These are phyloP conservation scores for Macrotus californicus DNA, from an alignment of 2,113 vertebrate genomes.

Conservation along the genomic window DNA sequence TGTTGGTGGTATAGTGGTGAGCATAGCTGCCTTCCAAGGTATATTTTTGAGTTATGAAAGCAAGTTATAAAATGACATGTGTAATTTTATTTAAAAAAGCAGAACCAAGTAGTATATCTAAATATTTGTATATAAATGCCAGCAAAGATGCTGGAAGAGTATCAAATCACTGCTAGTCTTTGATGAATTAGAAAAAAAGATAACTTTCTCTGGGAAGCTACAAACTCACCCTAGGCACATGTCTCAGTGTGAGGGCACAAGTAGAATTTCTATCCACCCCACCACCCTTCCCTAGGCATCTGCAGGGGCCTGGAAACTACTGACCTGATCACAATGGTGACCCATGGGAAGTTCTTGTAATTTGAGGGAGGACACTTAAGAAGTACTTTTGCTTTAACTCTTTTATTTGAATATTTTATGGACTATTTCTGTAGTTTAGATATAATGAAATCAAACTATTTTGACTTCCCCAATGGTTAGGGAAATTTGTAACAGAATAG, in stretches of 20 bases:
- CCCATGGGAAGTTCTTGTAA: background rate
- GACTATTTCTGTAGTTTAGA: background rate
- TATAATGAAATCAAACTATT: background rate
- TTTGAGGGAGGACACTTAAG: background rate
- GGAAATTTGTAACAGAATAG: background rate
- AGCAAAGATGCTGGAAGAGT: background rate
- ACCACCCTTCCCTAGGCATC: background rate
- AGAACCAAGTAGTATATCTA: background rate
- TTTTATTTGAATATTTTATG: background rate
- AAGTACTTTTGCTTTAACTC: background rate
- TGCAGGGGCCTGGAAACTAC: background rate
- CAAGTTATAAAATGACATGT: background rate
- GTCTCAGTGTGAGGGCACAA: too few species aligned
- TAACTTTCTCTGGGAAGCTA: background rate
- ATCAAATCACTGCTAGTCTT: background rate
- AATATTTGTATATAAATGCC: background rate
- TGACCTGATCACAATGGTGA: background rate
- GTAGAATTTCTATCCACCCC: background rate
- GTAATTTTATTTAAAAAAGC: background rate
- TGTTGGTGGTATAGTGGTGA: conserved; percentile 85
- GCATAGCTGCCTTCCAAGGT: conserved; percentile 84
- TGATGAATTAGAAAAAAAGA: background rate
- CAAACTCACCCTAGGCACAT: background rate
- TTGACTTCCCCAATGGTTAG: background rate
- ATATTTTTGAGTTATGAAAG: background rate